Percentiles rank a stretch among this genome's conserved stretches.
Conservation (phyloP, 2,888 invertebrate species). For the Stegana nigrithorax region DNA sequence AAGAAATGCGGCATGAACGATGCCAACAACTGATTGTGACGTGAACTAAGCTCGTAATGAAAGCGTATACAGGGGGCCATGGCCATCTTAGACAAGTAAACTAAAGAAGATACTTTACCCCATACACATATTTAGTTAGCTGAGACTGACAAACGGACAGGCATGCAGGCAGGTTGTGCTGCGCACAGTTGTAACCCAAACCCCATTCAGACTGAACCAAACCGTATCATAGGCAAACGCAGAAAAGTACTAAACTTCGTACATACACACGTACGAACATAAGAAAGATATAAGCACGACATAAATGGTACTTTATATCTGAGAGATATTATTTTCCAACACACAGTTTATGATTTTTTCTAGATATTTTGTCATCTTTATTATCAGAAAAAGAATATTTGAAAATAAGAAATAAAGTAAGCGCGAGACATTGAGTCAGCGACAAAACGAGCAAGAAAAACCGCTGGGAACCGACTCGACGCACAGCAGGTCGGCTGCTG, state of each 20-base stretch:
- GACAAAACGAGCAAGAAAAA: background rate
- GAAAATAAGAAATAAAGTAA: conserved; percentile 7
- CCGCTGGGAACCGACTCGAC: background rate
- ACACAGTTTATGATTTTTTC: conserved; percentile 62
- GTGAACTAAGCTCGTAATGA: conserved; percentile 64
- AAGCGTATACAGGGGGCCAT: conserved; percentile 53
- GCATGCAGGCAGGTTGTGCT: background rate
- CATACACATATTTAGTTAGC: background rate
- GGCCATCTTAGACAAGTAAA: too few species aligned
- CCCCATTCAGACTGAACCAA: conserved; percentile 9
- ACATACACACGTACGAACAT: background rate
- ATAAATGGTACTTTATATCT: conserved; percentile 62
- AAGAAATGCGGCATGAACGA: conserved; percentile 59
- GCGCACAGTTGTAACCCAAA: background rate
- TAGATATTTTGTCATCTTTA: conserved; percentile 62
- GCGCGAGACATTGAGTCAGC: background rate
- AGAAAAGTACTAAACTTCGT: background rate
- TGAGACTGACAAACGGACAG: background rate
- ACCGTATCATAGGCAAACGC: too few species aligned
- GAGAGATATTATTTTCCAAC: conserved; percentile 59
- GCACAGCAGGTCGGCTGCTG: conserved; percentile 12
- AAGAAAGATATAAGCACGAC: conserved; percentile 59
- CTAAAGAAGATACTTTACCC: background rate
- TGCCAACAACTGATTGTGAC: conserved; percentile 66
- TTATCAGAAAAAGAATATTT: conserved; percentile 43